These are phyloP conservation scores for Arvicola amphibius DNA, from an alignment of 2,797 vertebrate genomes.

Conservation along the genomic window DNA sequence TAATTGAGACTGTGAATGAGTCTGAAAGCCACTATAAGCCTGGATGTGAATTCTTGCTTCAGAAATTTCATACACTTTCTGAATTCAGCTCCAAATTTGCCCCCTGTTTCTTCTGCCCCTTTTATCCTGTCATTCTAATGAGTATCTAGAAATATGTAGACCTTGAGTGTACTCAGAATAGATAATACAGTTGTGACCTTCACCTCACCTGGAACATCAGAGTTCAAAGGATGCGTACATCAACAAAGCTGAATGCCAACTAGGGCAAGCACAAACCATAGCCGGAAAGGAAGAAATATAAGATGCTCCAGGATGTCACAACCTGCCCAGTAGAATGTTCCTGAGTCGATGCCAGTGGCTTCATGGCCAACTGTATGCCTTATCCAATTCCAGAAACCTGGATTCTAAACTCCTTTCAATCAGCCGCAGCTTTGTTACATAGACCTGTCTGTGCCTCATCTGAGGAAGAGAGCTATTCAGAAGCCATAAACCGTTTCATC, in stretches of 20 bases:
- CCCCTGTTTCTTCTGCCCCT: neutral
- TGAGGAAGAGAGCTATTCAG: conserved; percentile 64
- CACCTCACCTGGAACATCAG: neutral
- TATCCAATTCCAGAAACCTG: neutral
- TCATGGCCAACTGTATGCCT: neutral
- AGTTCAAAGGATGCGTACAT: neutral
- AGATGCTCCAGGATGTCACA: neutral
- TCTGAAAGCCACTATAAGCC: neutral
- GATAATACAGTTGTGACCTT: neutral
- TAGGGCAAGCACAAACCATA: neutral
- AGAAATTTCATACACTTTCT: neutral
- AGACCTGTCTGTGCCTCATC: conserved; percentile 41
- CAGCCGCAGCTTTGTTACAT: neutral
- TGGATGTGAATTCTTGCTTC: neutral
- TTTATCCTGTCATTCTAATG: neutral
- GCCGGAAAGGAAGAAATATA: neutral
- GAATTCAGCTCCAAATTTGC: neutral
- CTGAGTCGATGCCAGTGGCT: neutral
- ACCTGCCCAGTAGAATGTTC: conserved; percentile 15
- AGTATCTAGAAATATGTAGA: neutral
- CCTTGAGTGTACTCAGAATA: neutral
- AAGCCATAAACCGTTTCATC: conserved; percentile 69
- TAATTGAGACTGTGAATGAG: neutral
- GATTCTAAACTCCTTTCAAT: conserved; percentile 14
- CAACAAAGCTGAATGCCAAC: neutral